phyloP scores from a whole-genome alignment of 1,140 invertebrate genomes.

The Caerostris extrusa region DNA sequence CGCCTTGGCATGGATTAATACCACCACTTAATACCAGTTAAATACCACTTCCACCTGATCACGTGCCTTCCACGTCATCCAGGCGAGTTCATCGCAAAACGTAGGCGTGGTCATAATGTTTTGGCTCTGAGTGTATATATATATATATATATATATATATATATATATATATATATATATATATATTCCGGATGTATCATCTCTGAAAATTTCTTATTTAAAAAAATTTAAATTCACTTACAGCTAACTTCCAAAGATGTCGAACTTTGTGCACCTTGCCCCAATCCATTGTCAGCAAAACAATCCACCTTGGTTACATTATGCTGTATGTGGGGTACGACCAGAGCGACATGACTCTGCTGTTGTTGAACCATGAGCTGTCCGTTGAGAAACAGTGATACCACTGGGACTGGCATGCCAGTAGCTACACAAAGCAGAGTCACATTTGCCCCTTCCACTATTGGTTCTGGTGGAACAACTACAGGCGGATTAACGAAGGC shows the following conservation, averaged over 20 bases:
- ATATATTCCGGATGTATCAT: no score
- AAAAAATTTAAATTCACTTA: slow-evolving; percentile 83
- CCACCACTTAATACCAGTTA: no score
- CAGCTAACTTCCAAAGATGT: slow-evolving; percentile 89
- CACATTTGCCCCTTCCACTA: slow-evolving; percentile 91
- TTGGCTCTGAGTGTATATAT: no score
- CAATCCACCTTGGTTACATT: slow-evolving; percentile 92
- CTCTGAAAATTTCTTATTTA: neutral
- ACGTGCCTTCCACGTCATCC: no score
- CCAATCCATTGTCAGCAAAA: slow-evolving; percentile 92
- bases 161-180: no score
- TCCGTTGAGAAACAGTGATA: slow-evolving; percentile 89
- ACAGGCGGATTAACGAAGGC: slow-evolving; percentile 92
- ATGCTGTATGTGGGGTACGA: slow-evolving; percentile 89
- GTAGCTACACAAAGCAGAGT: slow-evolving; percentile 91
- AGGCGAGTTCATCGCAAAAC: no score
- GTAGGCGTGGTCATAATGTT: no score
- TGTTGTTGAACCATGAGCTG: slow-evolving; percentile 84
- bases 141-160: no score
- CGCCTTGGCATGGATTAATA: no score
- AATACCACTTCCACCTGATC: no score
- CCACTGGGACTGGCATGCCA: slow-evolving; percentile 90
- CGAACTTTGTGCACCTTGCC: slow-evolving; percentile 90
- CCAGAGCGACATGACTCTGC: slow-evolving; percentile 86
- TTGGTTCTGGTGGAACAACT: slow-evolving; percentile 89